Base-by-base conservation (phyloP, 2,797 vertebrate genomes). In the Percopsis omiscomaycus region DNA sequence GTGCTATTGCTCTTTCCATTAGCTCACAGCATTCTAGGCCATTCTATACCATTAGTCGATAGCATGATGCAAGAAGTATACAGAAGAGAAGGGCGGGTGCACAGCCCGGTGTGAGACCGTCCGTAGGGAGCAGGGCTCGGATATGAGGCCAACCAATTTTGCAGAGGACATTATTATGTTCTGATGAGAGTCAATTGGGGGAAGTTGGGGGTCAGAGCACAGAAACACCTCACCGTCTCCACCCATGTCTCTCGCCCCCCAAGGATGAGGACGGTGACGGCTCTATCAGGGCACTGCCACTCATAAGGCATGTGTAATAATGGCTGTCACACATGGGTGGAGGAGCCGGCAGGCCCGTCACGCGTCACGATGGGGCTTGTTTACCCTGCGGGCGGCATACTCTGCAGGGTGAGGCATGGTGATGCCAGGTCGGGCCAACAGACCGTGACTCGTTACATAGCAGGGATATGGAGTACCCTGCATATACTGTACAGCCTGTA, bases 231-330 rank as follows among this genome's bases (percentile, higher is more conserved):
- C 37, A 2, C 37, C 8, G 8, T 10, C 37, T 42, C 37, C 37
- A 42, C 8, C 37, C 37, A 42, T 42, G 37, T 42, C 37, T 42
- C 8, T 42, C 8, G 8, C 37, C 9, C 37, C 8, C 87, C 88
- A 86, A 84, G 73, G 86, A 85, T 82, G 86, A 83, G 77, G 86
- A 90, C 94, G 93, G 87, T 93, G 92, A 95, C 94, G 92, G 89
- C 92, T 95, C 92, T 91, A 95, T 95, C 91, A 91, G 84, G 81
- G 86, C 76, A 63, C 86, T 86, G 76, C 88, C 81, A 85, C 86
- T 90, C 86, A 91, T 66, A 74, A 83, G 86, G 82, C 89, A 92
- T 94, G 92, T 93, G 94, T 94, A 92, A 94, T 94, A 93, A 94
- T 92, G 87, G 87, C 88, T 89, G 91, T 93, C 93, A 92, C 93